Conservation (phyloP, 2,797 vertebrate species). For the Sebastes cheni region DNA sequence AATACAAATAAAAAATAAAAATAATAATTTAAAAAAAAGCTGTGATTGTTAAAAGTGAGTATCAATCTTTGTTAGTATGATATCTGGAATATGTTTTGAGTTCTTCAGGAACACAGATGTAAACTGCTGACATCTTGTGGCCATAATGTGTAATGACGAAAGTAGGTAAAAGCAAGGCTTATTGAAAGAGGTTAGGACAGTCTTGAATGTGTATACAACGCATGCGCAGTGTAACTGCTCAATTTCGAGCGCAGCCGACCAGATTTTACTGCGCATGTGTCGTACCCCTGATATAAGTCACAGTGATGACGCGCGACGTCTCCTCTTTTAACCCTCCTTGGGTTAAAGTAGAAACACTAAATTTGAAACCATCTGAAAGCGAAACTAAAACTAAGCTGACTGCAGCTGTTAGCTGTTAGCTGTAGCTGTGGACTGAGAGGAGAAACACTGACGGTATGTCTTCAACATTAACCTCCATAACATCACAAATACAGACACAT, state of each 20-base stretch:
- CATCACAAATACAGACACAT: rapidly evolving
- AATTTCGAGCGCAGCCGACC: no score
- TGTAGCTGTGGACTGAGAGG: background rate
- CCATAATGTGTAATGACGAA: background rate
- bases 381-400: slow-evolving; percentile 50
- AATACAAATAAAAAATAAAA: no score
- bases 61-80: no score
- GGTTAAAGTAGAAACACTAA: background rate
- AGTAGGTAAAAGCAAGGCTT: no score
- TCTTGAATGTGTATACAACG: no score
- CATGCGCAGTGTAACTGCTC: no score
- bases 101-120: background rate
- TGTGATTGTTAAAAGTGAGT: no score
- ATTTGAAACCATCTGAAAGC: slow-evolving; percentile 16
- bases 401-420: background rate
- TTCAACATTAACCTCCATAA: rapidly evolving
- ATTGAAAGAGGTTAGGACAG: no score
- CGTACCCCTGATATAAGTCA: rapidly evolving
- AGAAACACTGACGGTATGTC: background rate
- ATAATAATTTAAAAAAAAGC: no score
- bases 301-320: no score
- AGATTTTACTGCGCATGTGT: no score
- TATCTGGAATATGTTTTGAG: background rate
- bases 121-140: slow-evolving; percentile 35
- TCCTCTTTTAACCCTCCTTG: no score